Conservation (phyloP, 2,888 invertebrate species). For the Helicoverpa assulta region DNA sequence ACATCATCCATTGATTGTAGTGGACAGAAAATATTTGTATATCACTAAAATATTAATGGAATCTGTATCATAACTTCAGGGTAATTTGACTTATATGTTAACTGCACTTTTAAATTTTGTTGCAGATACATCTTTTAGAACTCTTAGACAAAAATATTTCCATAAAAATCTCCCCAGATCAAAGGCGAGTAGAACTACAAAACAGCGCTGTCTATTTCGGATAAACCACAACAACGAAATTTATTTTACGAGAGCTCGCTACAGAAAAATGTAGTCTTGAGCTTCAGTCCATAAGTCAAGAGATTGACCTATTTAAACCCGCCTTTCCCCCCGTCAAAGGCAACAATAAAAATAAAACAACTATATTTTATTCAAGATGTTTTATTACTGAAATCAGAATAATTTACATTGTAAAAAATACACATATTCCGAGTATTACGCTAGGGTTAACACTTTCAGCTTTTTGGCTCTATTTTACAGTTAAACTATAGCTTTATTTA, state of each 20-base stretch:
- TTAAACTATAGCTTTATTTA: conserved; percentile 68
- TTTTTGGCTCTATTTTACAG: conserved; percentile 83
- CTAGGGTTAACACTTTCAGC: conserved; percentile 85
- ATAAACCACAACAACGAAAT: conserved; percentile 19
- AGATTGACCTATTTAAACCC: conserved; percentile 54
- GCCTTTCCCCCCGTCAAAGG: conserved; percentile 34
- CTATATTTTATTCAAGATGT: conserved; percentile 77
- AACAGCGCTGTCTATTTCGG: conserved; percentile 3
- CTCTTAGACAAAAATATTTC: background rate
- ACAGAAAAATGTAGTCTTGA: conserved; percentile 44
- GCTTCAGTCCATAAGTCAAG: conserved; percentile 43
- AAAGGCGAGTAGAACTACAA: background rate
- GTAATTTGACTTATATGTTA: too few species aligned
- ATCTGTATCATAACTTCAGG: too few species aligned
- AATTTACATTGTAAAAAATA: conserved; percentile 91
- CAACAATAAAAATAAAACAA: conserved; percentile 52
- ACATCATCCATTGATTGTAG: too few species aligned
- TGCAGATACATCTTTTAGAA: background rate
- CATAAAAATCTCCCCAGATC: background rate
- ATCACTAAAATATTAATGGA: too few species aligned
- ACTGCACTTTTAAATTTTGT: too few species aligned
- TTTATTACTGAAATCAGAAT: conserved; percentile 90
- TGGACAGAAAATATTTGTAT: too few species aligned
- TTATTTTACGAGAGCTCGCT: conserved; percentile 43
- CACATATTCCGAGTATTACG: conserved; percentile 82